Conservation (phyloP, 92 coral and sea anemone species). For the Parazoanthus atlanticus region DNA sequence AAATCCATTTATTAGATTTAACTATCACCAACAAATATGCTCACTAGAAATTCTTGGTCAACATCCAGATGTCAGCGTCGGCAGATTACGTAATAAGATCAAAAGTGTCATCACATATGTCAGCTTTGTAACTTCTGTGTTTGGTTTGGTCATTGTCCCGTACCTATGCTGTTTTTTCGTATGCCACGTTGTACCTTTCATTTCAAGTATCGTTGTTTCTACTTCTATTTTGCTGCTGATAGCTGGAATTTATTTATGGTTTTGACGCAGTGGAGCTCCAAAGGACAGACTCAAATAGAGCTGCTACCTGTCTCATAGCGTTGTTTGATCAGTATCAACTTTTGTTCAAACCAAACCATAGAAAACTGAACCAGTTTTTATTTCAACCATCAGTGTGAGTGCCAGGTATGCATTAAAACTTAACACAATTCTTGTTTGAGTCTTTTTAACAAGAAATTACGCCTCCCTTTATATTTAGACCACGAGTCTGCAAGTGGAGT, state of each 20-base stretch:
- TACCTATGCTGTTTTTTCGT: conserved; percentile 14
- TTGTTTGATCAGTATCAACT: too few relatives aligned
- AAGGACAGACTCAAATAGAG: too few relatives aligned
- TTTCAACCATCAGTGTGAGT: too few relatives aligned
- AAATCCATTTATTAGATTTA: background rate
- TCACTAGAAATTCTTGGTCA: background rate
- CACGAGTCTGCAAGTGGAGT: too few relatives aligned
- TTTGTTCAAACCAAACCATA: too few relatives aligned
- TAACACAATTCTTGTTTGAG: too few relatives aligned
- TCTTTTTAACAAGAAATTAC: too few relatives aligned
- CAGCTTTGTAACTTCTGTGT: conserved; percentile 16
- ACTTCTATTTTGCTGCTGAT: background rate
- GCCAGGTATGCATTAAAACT: too few relatives aligned
- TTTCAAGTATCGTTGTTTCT: background rate
- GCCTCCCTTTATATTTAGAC: too few relatives aligned
- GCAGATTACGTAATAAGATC: conserved; percentile 1
- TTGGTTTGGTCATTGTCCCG: conserved; percentile 21
- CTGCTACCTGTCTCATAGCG: too few relatives aligned
- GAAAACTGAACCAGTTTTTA: too few relatives aligned
- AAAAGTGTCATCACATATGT: background rate
- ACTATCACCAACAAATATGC: background rate
- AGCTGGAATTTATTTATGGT: conserved; percentile 2
- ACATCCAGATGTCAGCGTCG: background rate
- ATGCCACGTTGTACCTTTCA: background rate
- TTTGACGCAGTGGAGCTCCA: background rate